These are phyloP conservation scores for Limosa lapponica DNA, from an alignment of 2,797 vertebrate genomes.

Conservation along the genomic window DNA sequence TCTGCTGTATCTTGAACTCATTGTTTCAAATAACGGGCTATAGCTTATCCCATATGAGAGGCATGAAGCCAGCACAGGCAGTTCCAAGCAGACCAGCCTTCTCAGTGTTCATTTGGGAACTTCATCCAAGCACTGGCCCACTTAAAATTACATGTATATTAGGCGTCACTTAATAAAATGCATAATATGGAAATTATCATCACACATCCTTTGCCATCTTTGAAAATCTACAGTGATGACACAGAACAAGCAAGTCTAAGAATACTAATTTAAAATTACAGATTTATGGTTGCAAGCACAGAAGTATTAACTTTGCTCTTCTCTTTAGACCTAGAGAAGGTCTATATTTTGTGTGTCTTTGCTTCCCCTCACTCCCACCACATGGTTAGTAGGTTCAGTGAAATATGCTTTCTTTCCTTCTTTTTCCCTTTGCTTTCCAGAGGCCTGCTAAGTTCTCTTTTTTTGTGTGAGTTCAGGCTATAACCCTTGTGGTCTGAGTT, in stretches of 20 bases:
- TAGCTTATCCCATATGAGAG: background rate
- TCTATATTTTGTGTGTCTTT: constrained; percentile 31
- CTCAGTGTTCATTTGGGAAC: background rate
- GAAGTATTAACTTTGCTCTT: constrained; percentile 53
- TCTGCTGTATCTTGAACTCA: background rate
- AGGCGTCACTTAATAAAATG: constrained; percentile 52
- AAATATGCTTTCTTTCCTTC: constrained; percentile 56
- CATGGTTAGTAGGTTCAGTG: background rate
- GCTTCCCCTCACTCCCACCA: background rate
- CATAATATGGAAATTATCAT: constrained; percentile 44
- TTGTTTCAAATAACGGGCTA: background rate
- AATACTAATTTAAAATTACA: background rate
- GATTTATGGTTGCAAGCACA: background rate
- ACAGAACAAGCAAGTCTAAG: constrained; percentile 4
- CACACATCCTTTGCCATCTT: constrained; percentile 23
- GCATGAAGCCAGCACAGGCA: background rate
- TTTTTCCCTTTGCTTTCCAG: constrained; percentile 40
- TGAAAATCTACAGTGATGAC: constrained; percentile 32
- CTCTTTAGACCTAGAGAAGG: constrained; percentile 9
- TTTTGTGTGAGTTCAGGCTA: constrained; percentile 68
- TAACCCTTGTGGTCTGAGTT: constrained; percentile 77
- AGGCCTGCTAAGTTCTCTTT: constrained; percentile 43
- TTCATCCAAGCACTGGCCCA: background rate
- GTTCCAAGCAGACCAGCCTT: background rate
- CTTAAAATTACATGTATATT: background rate